Evolutionary conservation across 2,888 invertebrate genomes (phyloP).

Genomic region (Nymphalis urticae): DNA sequence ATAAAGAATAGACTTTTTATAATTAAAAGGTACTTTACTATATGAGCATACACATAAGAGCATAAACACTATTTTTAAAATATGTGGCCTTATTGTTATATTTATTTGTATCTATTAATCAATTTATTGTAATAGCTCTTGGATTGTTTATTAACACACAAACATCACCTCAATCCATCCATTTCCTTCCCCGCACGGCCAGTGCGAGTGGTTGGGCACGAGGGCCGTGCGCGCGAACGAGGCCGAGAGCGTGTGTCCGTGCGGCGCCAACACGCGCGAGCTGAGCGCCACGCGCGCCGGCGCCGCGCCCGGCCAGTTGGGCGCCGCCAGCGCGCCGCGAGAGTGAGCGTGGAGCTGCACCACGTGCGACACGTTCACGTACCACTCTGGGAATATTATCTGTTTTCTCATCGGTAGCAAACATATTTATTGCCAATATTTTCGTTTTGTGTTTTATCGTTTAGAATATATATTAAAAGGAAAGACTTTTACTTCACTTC

Average conservation of each 20-base stretch:
- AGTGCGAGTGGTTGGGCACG: constrained; percentile 41
- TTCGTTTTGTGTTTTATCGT: no score
- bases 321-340: constrained; percentile 55
- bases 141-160: neutral
- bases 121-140: no score
- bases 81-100: no score
- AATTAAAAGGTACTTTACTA: no score
- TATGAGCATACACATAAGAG: no score
- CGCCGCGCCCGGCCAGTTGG: constrained; percentile 65
- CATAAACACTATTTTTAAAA: no score
- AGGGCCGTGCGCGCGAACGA: constrained; percentile 55
- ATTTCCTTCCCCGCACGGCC: constrained; percentile 70
- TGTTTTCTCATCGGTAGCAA: neutral
- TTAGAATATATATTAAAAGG: no score
- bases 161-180: constrained; percentile 77
- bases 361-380: constrained; percentile 63
- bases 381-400: constrained; percentile 53
- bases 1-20: no score
- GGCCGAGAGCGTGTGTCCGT: constrained; percentile 60
- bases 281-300: constrained; percentile 54
- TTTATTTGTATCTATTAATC: no score
- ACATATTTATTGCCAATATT: neutral
- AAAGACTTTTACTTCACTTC: no score
- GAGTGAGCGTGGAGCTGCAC: constrained; percentile 50
- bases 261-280: constrained; percentile 64